Conservation (phyloP, 2,888 invertebrate species). For the Oscheius sp. region DNA sequence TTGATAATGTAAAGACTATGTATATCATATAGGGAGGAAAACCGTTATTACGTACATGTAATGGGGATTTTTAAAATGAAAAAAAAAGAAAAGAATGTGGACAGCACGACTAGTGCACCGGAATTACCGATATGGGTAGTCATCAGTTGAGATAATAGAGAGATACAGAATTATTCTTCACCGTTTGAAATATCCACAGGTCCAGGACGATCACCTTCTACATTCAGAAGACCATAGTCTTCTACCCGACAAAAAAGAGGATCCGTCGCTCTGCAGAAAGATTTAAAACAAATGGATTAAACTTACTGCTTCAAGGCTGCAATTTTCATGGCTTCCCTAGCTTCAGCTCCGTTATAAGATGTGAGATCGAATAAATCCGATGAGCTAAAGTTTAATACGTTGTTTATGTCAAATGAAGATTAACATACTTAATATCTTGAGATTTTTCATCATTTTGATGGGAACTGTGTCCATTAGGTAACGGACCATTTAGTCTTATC, state of each 20-base stretch:
- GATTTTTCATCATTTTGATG: background rate
- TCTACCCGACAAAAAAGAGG: slow-evolving; percentile 19
- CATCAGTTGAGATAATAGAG: background rate
- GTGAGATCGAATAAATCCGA: slow-evolving; percentile 10
- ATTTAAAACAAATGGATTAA: too few relatives aligned
- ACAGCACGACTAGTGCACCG: slow-evolving; percentile 14
- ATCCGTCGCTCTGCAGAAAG: slow-evolving; percentile 14
- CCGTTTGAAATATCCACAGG: slow-evolving; percentile 1
- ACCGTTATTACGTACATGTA: slow-evolving; percentile 6
- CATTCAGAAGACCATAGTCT: slow-evolving; percentile 14
- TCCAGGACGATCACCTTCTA: background rate
- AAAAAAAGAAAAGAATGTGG: background rate
- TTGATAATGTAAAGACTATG: background rate
- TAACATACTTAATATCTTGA: background rate
- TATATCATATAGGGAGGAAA: background rate
- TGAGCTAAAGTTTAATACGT: background rate
- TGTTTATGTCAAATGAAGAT: background rate
- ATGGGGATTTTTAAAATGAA: background rate
- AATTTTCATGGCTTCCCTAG: slow-evolving; percentile 5
- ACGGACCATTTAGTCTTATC: background rate
- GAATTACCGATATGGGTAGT: slow-evolving; percentile 16
- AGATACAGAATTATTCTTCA: background rate
- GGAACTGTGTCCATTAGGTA: slow-evolving; percentile 3
- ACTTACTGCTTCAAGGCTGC: slow-evolving; percentile 4
- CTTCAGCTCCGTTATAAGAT: slow-evolving; percentile 12